These are phyloP conservation scores for Manis javanica DNA, from an alignment of 2,797 vertebrate species.

Conservation along the genomic window DNA sequence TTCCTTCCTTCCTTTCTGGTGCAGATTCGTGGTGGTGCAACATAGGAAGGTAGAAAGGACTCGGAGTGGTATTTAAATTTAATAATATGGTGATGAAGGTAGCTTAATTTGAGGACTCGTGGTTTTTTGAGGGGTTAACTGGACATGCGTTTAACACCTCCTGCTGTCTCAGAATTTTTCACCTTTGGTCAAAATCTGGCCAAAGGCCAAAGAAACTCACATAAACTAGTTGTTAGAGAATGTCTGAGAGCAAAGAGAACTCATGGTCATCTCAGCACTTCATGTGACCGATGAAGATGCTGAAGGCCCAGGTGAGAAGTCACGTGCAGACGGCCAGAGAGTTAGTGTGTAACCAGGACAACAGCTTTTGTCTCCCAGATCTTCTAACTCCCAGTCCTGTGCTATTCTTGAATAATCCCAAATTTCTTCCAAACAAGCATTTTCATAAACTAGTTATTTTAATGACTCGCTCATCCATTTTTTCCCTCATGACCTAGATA, in stretches of 20 bases:
- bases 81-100: not conserved
- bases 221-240: not conserved
- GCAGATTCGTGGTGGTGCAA: not conserved
- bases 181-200: not conserved
- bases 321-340: not conserved
- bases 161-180: not conserved
- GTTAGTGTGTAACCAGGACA: not conserved
- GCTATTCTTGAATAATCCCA: not conserved
- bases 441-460: constrained; percentile 65
- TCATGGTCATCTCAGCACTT: not conserved
- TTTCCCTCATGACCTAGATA: constrained; percentile 63
- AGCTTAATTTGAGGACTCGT: not conserved
- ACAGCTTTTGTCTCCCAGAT: not conserved
- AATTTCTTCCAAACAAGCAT: not conserved
- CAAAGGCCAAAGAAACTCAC: not conserved
- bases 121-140: not conserved
- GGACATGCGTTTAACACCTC: not conserved
- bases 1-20: not conserved
- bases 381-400: not conserved
- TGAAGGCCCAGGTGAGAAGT: not conserved
- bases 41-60: not conserved
- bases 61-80: not conserved
- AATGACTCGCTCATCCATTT: constrained; percentile 57
- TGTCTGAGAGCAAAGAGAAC: not conserved
- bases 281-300: not conserved